These are phyloP conservation scores for Euleptes europaea DNA, from an alignment of 2,113 vertebrate species.

Conservation along the genomic window DNA sequence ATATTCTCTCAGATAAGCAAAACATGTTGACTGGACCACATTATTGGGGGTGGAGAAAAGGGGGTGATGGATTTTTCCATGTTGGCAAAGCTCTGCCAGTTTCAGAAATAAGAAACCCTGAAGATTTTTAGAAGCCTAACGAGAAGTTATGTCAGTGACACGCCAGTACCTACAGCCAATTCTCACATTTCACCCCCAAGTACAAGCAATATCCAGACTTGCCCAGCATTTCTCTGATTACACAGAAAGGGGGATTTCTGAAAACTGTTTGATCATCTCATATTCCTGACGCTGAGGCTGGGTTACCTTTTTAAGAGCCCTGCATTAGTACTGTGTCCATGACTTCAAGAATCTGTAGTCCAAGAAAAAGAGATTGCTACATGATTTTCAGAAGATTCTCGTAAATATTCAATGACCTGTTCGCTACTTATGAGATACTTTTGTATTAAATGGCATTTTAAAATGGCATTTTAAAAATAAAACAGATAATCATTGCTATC, in stretches of 20 bases:
- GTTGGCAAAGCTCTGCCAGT: rapidly evolving
- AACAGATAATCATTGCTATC: no score
- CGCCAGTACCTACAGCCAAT: rapidly evolving
- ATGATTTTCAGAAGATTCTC: neutral
- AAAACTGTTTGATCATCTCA: neutral
- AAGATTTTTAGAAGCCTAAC: neutral
- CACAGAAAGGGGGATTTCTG: neutral
- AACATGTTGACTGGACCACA: neutral
- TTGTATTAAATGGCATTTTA: neutral
- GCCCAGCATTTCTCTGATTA: neutral
- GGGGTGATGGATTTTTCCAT: neutral
- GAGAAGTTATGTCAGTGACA: neutral
- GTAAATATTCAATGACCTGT: neutral
- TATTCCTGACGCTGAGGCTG: neutral
- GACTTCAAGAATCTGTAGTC: neutral
- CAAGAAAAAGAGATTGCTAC: neutral
- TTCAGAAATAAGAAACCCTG: neutral
- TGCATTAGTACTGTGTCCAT: neutral
- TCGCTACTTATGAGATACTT: neutral
- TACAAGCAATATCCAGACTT: neutral
- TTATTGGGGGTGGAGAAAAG: neutral
- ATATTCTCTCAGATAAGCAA: neutral
- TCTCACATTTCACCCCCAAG: neutral
- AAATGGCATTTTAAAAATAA: no score
- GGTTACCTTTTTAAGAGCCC: neutral